These are phyloP conservation scores for Anthonomus grandis DNA, from an alignment of 1,140 invertebrate genomes.

Conservation along the genomic window DNA sequence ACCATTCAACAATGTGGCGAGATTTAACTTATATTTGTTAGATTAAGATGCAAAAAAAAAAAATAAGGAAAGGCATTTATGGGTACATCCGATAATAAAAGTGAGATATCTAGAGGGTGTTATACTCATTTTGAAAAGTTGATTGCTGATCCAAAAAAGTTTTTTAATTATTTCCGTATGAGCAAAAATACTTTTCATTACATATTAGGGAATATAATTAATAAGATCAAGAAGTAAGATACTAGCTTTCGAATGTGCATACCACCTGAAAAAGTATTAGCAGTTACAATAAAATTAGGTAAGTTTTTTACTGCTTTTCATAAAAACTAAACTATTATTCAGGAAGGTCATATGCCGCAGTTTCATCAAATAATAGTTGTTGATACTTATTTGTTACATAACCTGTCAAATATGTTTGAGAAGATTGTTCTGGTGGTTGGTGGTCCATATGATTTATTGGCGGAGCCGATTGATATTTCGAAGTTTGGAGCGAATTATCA, in stretches of 20 bases:
- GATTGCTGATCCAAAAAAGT: slow-evolving; percentile 12
- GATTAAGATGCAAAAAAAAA: too few species aligned
- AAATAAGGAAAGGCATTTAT: too few species aligned
- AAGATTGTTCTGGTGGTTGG: too few species aligned
- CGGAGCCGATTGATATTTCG: slow-evolving; percentile 1
- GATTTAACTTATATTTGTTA: not conserved
- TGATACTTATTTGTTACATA: slow-evolving; percentile 3
- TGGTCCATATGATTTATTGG: not conserved
- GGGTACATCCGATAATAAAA: slow-evolving; percentile 2
- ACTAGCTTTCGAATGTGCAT: too few species aligned
- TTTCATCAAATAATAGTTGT: slow-evolving; percentile 11
- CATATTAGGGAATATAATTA: too few species aligned
- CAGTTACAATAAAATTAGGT: not conserved
- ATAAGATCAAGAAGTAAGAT: too few species aligned
- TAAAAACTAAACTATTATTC: not conserved
- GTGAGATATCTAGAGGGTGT: too few species aligned
- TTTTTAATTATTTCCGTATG: slow-evolving; percentile 4
- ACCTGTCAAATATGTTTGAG: too few species aligned
- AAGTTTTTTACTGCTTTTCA: slow-evolving; percentile 5
- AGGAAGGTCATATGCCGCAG: not conserved
- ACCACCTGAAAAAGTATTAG: too few species aligned
- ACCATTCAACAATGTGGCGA: not conserved
- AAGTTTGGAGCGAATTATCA: too few species aligned
- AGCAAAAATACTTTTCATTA: too few species aligned
- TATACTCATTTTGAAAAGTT: slow-evolving; percentile 5